These are phyloP conservation scores for Meteorus colon DNA, from an alignment of 2,888 invertebrate genomes.

Conservation along the genomic window DNA sequence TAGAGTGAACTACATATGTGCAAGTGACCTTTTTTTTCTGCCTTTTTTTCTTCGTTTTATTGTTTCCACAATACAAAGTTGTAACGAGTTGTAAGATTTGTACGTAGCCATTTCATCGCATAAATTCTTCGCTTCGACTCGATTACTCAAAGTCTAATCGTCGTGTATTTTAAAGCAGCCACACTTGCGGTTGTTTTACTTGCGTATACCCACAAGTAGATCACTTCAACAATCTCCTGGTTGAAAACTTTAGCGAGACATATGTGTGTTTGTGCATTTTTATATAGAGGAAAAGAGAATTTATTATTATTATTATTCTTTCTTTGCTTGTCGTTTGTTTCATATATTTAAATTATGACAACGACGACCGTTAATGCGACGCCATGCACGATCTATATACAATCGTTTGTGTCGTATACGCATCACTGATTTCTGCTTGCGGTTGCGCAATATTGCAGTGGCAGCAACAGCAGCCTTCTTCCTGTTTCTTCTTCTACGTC, in stretches of 20 bases:
- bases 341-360: neutral
- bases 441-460: slow-evolving; percentile 31
- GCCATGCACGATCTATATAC: neutral
- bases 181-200: slow-evolving; percentile 27
- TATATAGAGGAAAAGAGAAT: neutral
- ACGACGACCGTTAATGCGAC: neutral
- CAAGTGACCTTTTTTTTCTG: neutral
- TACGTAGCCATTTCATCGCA: neutral
- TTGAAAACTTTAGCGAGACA: neutral
- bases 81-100: slow-evolving; percentile 1
- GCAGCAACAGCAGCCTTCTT: neutral
- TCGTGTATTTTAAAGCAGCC: slow-evolving; percentile 20
- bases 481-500: neutral
- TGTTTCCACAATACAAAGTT: neutral
- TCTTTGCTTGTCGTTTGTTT: neutral
- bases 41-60: neutral
- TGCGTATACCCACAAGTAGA: slow-evolving; percentile 17
- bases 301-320: neutral
- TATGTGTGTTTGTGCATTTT: neutral
- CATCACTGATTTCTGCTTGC: slow-evolving; percentile 24
- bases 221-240: slow-evolving; percentile 10
- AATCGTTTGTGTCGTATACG: slow-evolving; percentile 10
- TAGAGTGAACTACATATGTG: too few relatives aligned
- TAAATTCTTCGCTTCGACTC: slow-evolving; percentile 11
- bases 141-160: slow-evolving; percentile 20